These are phyloP conservation scores for Xenotilapia leptura DNA, from an alignment of 2,113 vertebrate genomes.

Conservation along the genomic window DNA sequence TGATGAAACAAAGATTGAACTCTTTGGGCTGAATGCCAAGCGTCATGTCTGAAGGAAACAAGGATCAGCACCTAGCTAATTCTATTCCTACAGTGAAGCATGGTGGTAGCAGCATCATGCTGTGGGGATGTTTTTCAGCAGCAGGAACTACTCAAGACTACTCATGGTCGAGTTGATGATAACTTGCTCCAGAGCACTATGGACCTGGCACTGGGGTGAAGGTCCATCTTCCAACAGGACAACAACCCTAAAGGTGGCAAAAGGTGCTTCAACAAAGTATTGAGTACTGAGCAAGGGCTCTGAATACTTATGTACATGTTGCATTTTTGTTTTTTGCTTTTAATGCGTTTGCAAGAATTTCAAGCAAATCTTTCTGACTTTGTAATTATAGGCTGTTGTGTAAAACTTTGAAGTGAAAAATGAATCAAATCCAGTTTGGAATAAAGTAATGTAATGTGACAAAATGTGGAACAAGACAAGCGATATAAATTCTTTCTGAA, in stretches of 20 bases:
- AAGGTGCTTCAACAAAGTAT: neutral
- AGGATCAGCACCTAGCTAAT: neutral
- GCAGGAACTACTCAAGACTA: neutral
- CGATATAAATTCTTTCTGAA: neutral
- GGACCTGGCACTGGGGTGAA: neutral
- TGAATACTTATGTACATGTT: neutral
- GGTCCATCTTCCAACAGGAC: neutral
- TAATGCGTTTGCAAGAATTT: neutral
- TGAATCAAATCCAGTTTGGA: neutral
- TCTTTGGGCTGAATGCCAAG: neutral
- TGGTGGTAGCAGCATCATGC: neutral
- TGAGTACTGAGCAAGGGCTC: neutral
- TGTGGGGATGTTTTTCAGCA: neutral
- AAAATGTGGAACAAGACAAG: neutral
- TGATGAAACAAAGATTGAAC: neutral
- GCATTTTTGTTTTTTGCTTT: neutral
- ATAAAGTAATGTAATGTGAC: neutral
- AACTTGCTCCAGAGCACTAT: neutral
- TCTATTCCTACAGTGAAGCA: neutral
- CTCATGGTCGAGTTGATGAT: neutral
- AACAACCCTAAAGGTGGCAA: neutral
- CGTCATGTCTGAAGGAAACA: neutral
- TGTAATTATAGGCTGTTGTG: neutral
- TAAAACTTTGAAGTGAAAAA: neutral
- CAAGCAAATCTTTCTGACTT: neutral